Base-by-base conservation (phyloP, 2,797 vertebrate species). In the Sebastolobus altivelis region DNA sequence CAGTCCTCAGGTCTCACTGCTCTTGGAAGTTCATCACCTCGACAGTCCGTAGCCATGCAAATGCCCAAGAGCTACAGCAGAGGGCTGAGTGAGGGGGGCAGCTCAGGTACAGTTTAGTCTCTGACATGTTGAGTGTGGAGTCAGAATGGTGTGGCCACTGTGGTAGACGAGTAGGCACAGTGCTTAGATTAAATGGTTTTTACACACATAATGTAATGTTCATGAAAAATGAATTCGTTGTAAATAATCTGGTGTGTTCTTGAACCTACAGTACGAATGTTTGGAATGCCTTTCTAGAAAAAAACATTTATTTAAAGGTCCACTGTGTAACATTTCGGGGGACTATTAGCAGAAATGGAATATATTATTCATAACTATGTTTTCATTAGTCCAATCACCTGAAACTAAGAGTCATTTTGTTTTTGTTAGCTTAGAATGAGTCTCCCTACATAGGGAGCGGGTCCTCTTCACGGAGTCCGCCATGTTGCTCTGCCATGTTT, bases 41-140 rank as follows among this genome's bases (percentile, higher is more conserved):
- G 97, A 16, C 97, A 98, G 77, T 97, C 98, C 1, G 91, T 99
- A 56, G 97, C 97, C 18, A 87, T 98, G 79, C 91, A 95, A 3
- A 94, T 99, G 77, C 95, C 96, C 79, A 98, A 98, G 5, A 95
- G 97, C 82, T 96, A 97, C 91, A 96, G 95, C 90, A 95, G 96
- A 65, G 95, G 95, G 81, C 88, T 94, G 68, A 95, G 88, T 72
- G 96, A 96, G 55, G 93, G 95, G 14, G 84, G 93, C 54, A 96
- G 96, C 43, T 82, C 97, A 96, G 98, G 98, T 99, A 89, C 40
- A 38, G 4, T 65, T 80, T 11, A 46, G 4, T 52, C 33, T 58
- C 20, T 37, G 40, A 8, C 22, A 63, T 27, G 7, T 31, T 43
- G 8, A 18, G 25, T 43, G 2, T 37, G 52, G 14, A 62, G 20